A percentile compares a stretch with the other conserved stretches of the same genome.
These are phyloP conservation scores for Philaenus spumarius DNA, from an alignment of 1,140 invertebrate species.

Conservation along the genomic window DNA sequence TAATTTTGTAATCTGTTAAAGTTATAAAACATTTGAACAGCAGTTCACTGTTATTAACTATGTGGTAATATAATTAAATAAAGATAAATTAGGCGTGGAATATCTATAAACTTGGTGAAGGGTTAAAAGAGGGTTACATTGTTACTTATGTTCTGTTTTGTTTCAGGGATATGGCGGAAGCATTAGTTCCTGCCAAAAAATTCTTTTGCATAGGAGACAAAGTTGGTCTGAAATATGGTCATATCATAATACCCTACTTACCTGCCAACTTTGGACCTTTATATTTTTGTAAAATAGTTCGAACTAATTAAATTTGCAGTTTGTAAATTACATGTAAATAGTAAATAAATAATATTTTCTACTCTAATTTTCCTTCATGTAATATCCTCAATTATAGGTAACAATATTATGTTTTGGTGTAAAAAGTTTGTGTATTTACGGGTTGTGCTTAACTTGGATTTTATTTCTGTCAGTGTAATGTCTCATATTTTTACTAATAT, in stretches of 20 bases:
- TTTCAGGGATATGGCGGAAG: constrained; percentile 59
- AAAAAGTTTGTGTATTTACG: too few relatives aligned
- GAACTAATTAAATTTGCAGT: constrained; percentile 41
- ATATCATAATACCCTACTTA: constrained; percentile 72
- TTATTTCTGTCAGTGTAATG: too few relatives aligned
- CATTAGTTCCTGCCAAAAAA: constrained; percentile 48
- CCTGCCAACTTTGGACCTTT: constrained; percentile 88
- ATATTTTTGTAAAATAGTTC: constrained; percentile 82
- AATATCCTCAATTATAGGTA: too few relatives aligned
- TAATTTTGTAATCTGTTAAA: too few relatives aligned
- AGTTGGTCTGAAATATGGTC: constrained; percentile 66
- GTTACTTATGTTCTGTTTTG: constrained; percentile 23
- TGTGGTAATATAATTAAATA: too few relatives aligned
- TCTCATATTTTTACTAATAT: too few relatives aligned
- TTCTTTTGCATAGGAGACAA: constrained; percentile 55
- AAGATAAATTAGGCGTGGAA: too few relatives aligned
- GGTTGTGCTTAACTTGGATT: too few relatives aligned
- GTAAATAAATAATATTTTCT: background rate
- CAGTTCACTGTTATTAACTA: too few relatives aligned
- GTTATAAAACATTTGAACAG: too few relatives aligned
- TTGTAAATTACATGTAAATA: background rate
- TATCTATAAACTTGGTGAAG: too few relatives aligned
- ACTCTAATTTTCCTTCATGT: background rate
- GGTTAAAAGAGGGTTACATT: constrained; percentile 13
- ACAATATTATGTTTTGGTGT: too few relatives aligned